Conservation (phyloP, 2,888 invertebrate species). For the Actias luna region DNA sequence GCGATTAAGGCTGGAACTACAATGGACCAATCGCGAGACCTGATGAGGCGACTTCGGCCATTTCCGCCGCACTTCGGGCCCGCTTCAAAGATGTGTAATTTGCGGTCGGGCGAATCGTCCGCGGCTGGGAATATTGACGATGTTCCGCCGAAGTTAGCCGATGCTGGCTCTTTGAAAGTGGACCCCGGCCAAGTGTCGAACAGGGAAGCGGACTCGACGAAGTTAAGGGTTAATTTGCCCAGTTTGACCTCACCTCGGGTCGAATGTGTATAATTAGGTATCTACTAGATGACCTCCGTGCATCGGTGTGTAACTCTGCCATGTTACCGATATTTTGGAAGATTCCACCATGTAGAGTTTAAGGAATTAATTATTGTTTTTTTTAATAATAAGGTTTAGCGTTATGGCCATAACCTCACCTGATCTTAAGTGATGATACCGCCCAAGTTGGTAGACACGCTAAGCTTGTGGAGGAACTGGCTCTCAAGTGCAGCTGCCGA, state of each 20-base stretch:
- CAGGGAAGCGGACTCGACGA: constrained; percentile 53
- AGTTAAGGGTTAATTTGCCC: constrained; percentile 51
- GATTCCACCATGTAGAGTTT: too few relatives aligned
- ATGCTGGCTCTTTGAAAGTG: constrained; percentile 63
- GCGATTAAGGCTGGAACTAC: constrained; percentile 75
- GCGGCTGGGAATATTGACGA: constrained; percentile 61
- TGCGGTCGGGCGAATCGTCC: constrained; percentile 71
- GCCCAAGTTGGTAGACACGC: too few relatives aligned
- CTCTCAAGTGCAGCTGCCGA: too few relatives aligned
- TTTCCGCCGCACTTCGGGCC: constrained; percentile 67
- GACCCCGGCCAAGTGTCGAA: constrained; percentile 40
- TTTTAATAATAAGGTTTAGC: too few relatives aligned
- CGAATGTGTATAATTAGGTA: constrained; percentile 21
- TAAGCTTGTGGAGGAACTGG: too few relatives aligned
- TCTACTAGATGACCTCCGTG: not conserved
- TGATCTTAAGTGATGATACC: too few relatives aligned
- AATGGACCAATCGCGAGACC: constrained; percentile 70
- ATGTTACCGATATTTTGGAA: not conserved
- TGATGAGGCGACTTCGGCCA: constrained; percentile 77
- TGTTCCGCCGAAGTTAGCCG: constrained; percentile 47
- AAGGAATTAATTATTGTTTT: too few relatives aligned
- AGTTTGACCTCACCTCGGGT: constrained; percentile 48
- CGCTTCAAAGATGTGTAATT: constrained; percentile 75
- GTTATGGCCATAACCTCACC: too few relatives aligned
- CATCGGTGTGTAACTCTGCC: not conserved